These are phyloP conservation scores for Scopus umbretta DNA, from an alignment of 2,113 vertebrate genomes.

Conservation along the genomic window DNA sequence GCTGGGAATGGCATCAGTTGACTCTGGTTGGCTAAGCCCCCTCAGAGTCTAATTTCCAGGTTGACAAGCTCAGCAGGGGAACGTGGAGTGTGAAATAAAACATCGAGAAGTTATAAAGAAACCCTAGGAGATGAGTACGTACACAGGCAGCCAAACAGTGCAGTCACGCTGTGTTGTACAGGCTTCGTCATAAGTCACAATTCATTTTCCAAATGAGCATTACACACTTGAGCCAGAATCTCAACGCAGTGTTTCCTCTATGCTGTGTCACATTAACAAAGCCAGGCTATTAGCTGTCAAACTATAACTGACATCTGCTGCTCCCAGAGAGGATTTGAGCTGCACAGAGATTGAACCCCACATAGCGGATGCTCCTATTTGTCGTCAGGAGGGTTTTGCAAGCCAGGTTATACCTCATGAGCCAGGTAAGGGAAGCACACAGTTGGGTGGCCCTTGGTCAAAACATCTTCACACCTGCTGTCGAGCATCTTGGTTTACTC, in stretches of 20 bases:
- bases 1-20: background rate
- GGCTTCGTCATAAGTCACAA: background rate
- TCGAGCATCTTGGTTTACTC: background rate
- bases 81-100: background rate
- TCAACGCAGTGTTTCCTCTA: background rate
- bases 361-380: background rate
- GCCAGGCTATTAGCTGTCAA: background rate
- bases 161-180: background rate
- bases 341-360: background rate
- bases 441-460: background rate
- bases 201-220: background rate
- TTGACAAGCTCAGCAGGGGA: background rate
- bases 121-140: background rate
- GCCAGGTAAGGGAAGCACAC: background rate
- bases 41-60: background rate
- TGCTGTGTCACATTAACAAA: background rate
- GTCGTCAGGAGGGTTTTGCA: background rate
- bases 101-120: background rate
- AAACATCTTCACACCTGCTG: background rate
- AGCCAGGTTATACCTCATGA: background rate
- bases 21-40: background rate
- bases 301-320: background rate
- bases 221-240: background rate
- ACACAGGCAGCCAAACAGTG: background rate
- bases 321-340: background rate